Base-by-base conservation (phyloP, 2,797 vertebrate genomes). In the Microctenopoma stevenorrisi region DNA sequence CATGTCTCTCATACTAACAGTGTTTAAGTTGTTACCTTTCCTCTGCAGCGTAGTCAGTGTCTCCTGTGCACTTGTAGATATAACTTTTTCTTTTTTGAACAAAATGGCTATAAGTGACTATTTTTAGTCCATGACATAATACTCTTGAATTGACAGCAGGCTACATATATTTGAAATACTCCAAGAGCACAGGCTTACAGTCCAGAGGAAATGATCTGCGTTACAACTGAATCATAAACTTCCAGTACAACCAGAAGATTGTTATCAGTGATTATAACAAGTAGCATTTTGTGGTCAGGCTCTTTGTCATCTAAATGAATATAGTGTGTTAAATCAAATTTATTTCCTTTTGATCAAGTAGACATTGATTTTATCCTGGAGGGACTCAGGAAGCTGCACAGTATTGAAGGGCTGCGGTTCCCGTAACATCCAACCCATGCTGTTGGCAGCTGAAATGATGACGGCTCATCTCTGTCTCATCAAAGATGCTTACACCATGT, bases 321-420 rank as follows among this genome's bases (percentile, higher is more conserved):
- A 40, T 48, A 46, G 69, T 62, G 61, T 72, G 69, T 65, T 52
- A 30, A 56, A 69, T 59, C 38, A 47, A 64, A 72, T 84, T 64
- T 38, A 48, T 66, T 50, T 62, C 9, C 43, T 51, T 74, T 73
- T 72, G 56, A 65, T 61, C 33, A 25, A 28, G 52, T 57, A 65
- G 35, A 50, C 58, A 81, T 84, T 66, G 85, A 85, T 89, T 83
- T 64, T 50, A 53, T 55, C 33, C 25, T 55, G 28, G 10, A 1
- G 13, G n/a, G 51, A 38, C 22, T 38, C 54, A 65, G 22, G 60
- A 63, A 74, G 54, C 35, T 60, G 61, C 26, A 43, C 54, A 50
- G 33, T 62, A 44, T 16, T 44, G 40, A 42, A 15, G 44, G 47
- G 43, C 43, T 51, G 64, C 14, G 16, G 30, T 60, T 68, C 74